Evolutionary conservation across 2,113 vertebrate genomes (phyloP).

Genomic region (Carassius gibelio): DNA sequence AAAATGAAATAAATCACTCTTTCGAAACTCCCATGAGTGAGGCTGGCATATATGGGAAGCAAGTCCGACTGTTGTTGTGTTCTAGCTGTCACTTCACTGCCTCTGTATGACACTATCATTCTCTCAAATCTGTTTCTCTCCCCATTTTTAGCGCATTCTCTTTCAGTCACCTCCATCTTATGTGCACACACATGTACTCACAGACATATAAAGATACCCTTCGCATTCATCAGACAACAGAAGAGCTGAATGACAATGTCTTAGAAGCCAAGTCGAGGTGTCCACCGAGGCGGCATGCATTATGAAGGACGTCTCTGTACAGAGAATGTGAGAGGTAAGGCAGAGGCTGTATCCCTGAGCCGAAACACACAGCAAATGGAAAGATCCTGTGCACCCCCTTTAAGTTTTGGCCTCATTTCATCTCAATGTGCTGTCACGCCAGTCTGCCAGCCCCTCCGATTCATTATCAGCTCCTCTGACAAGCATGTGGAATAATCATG

Average conservation of each 20-base stretch:
- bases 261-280: constrained; percentile 10
- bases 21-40: neutral
- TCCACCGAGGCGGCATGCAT: constrained; percentile 45
- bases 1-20: neutral
- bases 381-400: constrained; percentile 34
- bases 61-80: constrained; percentile 18
- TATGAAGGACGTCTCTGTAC: constrained; percentile 40
- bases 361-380: constrained; percentile 38
- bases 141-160: constrained; percentile 6
- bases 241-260: constrained; percentile 24
- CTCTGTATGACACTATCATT: neutral
- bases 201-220: neutral
- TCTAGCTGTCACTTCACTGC: constrained; percentile 15
- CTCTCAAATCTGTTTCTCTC: constrained; percentile 23
- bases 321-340: constrained; percentile 18
- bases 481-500: constrained; percentile 27
- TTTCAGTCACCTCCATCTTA: constrained; percentile 13
- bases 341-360: constrained; percentile 14
- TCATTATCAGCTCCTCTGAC: constrained; percentile 46
- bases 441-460: constrained; percentile 13
- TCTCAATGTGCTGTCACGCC: constrained; percentile 28
- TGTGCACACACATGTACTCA: neutral
- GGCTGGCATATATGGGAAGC: neutral
- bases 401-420: constrained; percentile 50
- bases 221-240: constrained; percentile 13